phyloP scores from a whole-genome alignment of 92 coral and sea anemone genomes.

The Epizoanthus rinbou region DNA sequence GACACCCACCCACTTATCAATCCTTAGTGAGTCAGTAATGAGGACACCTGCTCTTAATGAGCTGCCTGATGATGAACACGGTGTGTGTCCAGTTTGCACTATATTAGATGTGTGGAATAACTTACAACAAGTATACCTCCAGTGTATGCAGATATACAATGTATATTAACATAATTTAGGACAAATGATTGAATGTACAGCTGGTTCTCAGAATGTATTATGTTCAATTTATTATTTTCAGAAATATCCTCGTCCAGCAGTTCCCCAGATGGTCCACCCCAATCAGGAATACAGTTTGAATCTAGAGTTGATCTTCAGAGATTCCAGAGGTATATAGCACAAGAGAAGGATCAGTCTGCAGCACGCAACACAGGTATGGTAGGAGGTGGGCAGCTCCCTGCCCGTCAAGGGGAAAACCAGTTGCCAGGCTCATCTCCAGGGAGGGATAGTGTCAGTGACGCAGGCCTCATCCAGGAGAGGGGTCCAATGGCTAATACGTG shows the following conservation, averaged over 20 bases:
- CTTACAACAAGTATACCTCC: background rate
- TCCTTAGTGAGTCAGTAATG: slow-evolving; percentile 93
- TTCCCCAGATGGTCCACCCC: slow-evolving; percentile 19
- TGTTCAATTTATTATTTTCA: background rate
- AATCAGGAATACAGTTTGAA: slow-evolving; percentile 50
- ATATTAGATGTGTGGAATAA: background rate
- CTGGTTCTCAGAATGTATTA: too few species aligned
- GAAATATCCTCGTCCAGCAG: slow-evolving; percentile 23
- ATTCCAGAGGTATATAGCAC: slow-evolving; percentile 68
- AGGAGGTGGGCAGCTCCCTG: background rate
- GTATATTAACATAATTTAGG: too few species aligned
- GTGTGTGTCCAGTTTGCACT: slow-evolving; percentile 8
- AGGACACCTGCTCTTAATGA: slow-evolving; percentile 94
- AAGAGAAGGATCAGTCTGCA: slow-evolving; percentile 55
- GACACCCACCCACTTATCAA: slow-evolving; percentile 85
- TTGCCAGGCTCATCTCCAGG: background rate
- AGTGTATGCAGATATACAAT: too few species aligned
- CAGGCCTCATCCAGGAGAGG: background rate
- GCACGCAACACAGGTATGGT: background rate
- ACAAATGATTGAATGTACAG: too few species aligned
- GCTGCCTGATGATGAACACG: slow-evolving; percentile 57
- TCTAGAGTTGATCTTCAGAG: slow-evolving; percentile 83
- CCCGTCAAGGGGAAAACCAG: slow-evolving; percentile 4
- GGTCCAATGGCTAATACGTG: background rate
- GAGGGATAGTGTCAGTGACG: background rate